phyloP scores from a whole-genome alignment of 2,797 vertebrate species.

The Vireo griseus region DNA sequence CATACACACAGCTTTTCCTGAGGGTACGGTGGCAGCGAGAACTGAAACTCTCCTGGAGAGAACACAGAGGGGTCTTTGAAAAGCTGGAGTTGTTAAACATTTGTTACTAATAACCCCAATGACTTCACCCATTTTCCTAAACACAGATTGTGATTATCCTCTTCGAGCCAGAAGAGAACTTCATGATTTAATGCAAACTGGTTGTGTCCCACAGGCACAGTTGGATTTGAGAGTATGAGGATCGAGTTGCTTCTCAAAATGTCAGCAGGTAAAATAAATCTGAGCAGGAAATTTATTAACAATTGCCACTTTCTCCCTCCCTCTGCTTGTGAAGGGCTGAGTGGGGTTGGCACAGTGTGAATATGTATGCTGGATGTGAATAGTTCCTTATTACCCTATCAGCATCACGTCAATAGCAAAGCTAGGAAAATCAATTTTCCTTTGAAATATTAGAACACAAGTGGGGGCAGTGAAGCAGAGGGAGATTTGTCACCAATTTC shows the following conservation, averaged over 20 bases:
- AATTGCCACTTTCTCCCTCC: neutral
- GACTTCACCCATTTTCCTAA: slow-evolving; percentile 23
- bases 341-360: neutral
- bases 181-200: slow-evolving; percentile 16
- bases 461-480: neutral
- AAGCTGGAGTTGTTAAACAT: slow-evolving; percentile 17
- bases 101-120: slow-evolving; percentile 53
- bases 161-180: neutral
- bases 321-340: neutral
- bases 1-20: neutral
- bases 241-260: slow-evolving; percentile 10
- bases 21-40: neutral
- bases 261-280: slow-evolving; percentile 50
- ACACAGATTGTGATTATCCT: neutral
- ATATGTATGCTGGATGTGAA: neutral
- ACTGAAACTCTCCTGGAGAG: neutral
- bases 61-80: slow-evolving; percentile 31
- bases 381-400: neutral
- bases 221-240: neutral
- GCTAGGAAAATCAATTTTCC: neutral
- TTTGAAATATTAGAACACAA: slow-evolving; percentile 41
- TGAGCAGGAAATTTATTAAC: slow-evolving; percentile 1
- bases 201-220: neutral
- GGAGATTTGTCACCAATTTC: slow-evolving; percentile 8
- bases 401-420: neutral